These are phyloP conservation scores for Pterocles burchelli DNA, from an alignment of 2,113 vertebrate species.

Conservation along the genomic window DNA sequence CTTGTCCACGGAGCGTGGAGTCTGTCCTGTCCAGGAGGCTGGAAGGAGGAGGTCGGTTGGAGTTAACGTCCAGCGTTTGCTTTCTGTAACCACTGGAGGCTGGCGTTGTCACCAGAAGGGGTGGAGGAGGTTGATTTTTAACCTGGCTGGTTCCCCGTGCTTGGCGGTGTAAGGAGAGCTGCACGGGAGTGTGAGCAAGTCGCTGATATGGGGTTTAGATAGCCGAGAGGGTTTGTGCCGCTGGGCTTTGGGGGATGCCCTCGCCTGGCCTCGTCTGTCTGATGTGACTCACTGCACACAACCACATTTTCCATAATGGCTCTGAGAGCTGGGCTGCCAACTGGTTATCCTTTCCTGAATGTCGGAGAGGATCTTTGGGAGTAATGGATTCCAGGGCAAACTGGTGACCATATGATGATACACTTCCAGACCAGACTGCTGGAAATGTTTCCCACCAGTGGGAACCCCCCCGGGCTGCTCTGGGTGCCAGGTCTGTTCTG, in stretches of 20 bases:
- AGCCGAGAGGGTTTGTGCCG: neutral
- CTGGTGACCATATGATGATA: conserved; percentile 34
- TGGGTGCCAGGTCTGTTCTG: neutral
- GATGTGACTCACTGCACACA: neutral
- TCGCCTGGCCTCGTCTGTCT: neutral
- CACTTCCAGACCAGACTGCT: conserved; percentile 35
- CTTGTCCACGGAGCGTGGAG: neutral
- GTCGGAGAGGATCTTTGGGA: conserved; percentile 4
- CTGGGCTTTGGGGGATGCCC: conserved; percentile 21
- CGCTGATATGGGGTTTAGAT: neutral
- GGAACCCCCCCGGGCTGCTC: neutral
- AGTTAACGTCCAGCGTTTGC: conserved; percentile 6
- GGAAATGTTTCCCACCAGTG: conserved; percentile 46
- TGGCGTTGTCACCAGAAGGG: neutral
- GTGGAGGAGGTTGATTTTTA: conserved; percentile 63
- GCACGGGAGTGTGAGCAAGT: neutral
- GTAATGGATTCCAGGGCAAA: conserved; percentile 47
- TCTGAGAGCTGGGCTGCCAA: neutral
- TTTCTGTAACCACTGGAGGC: neutral
- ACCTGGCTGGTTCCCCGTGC: conserved; percentile 20
- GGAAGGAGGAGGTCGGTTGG: neutral
- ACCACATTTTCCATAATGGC: neutral
- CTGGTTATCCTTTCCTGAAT: neutral
- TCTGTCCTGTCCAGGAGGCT: neutral
- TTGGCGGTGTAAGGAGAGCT: conserved; percentile 6